Evolutionary conservation across 2,888 invertebrate species (phyloP).

Genomic region (Nowickia ferox): DNA sequence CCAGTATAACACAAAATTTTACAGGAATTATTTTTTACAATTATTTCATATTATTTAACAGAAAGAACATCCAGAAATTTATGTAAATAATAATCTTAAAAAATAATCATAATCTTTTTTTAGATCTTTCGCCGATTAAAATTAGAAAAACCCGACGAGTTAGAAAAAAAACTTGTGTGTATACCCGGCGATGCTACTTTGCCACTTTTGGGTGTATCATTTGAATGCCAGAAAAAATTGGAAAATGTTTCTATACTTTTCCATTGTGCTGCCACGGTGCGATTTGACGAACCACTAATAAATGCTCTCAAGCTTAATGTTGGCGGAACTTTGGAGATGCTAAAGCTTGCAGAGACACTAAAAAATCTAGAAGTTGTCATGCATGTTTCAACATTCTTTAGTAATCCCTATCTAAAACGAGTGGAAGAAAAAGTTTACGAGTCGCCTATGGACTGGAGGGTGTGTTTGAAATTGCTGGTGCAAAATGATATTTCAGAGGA

Average conservation of each 20-base stretch:
- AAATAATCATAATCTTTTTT: too few relatives aligned
- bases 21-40: too few relatives aligned
- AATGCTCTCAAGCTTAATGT: slow-evolving; percentile 87
- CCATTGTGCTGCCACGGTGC: slow-evolving; percentile 91
- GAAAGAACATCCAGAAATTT: too few relatives aligned
- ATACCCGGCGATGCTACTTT: slow-evolving; percentile 77
- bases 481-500: slow-evolving; percentile 71
- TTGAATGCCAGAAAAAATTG: slow-evolving; percentile 64
- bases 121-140: slow-evolving; percentile 76
- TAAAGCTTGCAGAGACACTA: slow-evolving; percentile 85
- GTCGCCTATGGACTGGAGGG: slow-evolving; percentile 76
- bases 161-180: slow-evolving; percentile 76
- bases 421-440: slow-evolving; percentile 87
- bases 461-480: slow-evolving; percentile 75
- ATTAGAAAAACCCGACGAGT: slow-evolving; percentile 74
- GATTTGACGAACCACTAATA: slow-evolving; percentile 91
- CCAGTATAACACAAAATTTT: too few relatives aligned
- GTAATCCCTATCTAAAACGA: slow-evolving; percentile 89
- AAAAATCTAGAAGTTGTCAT: slow-evolving; percentile 85
- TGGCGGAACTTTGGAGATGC: slow-evolving; percentile 86
- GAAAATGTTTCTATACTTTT: slow-evolving; percentile 88
- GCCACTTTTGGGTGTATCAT: slow-evolving; percentile 77
- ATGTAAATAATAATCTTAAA: too few relatives aligned
- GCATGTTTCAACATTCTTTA: slow-evolving; percentile 94
- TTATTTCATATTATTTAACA: too few relatives aligned